Evolutionary conservation across 2,888 invertebrate species (phyloP), one percentile per base, ranked within the genome.

Genomic region (Trileptium ribeirensis): DNA sequence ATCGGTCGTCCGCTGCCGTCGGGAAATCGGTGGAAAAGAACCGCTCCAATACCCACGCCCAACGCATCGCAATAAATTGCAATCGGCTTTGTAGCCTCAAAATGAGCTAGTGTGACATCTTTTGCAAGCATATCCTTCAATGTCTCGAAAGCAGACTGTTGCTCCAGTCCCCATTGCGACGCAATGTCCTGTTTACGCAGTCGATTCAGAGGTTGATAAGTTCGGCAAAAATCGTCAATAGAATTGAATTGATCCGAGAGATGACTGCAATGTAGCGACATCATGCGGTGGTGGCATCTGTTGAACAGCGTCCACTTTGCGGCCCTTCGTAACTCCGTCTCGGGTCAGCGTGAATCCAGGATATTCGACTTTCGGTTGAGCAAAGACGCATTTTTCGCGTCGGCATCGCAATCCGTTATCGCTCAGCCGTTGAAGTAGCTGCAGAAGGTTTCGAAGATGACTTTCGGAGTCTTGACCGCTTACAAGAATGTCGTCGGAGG

Each of bases 1-100:
- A 84, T 84, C 24, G 85, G 84, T 36, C 83, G 67, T 1, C 81
- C 67, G 29, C 75, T 75, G 15, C 81, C 67, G 24, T 81, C 83
- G 40, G 84, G 81, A 36, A 82, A 81, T 24, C 70, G 74, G 81
- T 85, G 83, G 83, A 36, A 85, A 29, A 8, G 34, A 29, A 79
- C 79, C 24, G 79, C 79, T 31, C 79, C 79, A 75, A 79, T 31
- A 15, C 79, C 79, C 67, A 78, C 33, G 8, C 75, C 29, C 15
- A 77, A 79, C 15, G 79, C 79, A n/a, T 79, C 79, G 74, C 74
- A 70, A n/a, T 3, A 29, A 19, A 70, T 3, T 19, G 8, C 31
- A 8, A 70, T 8, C 8, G 74, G 74, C 8, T 15, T 3, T 19
- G 3, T 70, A 8, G 3, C 29, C 8, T 70, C 74, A n/a, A 70